Evolutionary conservation across 1,140 invertebrate genomes (phyloP).

Genomic region (Drosophila eugracilis): DNA sequence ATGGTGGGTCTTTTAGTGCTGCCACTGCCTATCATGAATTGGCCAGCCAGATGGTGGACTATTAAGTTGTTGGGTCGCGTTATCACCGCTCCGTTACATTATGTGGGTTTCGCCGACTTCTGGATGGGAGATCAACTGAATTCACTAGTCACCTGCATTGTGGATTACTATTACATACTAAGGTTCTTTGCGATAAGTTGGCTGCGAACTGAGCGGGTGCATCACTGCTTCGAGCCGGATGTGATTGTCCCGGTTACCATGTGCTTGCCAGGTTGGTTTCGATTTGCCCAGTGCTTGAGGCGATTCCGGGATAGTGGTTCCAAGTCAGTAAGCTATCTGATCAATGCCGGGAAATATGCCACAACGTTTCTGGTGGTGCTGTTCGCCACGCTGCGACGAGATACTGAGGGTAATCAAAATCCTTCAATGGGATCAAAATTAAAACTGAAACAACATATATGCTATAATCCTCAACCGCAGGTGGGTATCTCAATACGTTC

Average conservation of each 20-base stretch:
- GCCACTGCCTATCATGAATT: constrained; percentile 88
- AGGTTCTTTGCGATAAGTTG: constrained; percentile 87
- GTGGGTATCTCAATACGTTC: constrained; percentile 86
- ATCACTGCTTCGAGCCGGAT: constrained; percentile 66
- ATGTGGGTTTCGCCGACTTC: constrained; percentile 96
- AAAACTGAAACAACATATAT: background rate
- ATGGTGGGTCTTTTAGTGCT: constrained; percentile 88
- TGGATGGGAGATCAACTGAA: constrained; percentile 97
- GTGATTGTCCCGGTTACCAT: constrained; percentile 87
- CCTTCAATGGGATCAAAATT: background rate
- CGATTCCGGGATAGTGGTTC: constrained; percentile 88
- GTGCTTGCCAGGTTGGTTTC: constrained; percentile 93
- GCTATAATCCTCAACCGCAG: constrained; percentile 80
- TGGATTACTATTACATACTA: constrained; percentile 93
- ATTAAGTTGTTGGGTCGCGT: constrained; percentile 86
- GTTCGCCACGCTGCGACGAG: constrained; percentile 84
- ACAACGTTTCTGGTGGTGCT: constrained; percentile 92
- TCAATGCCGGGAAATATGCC: constrained; percentile 94
- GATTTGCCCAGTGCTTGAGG: constrained; percentile 94
- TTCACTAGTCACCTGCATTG: constrained; percentile 90
- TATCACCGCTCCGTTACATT: constrained; percentile 92
- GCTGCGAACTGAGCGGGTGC: constrained; percentile 83
- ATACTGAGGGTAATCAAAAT: constrained; percentile 44
- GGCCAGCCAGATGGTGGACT: constrained; percentile 86
- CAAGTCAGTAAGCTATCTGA: constrained; percentile 89